phyloP scores from a whole-genome alignment of 2,888 invertebrate genomes.

The Salpingus planirostris region DNA sequence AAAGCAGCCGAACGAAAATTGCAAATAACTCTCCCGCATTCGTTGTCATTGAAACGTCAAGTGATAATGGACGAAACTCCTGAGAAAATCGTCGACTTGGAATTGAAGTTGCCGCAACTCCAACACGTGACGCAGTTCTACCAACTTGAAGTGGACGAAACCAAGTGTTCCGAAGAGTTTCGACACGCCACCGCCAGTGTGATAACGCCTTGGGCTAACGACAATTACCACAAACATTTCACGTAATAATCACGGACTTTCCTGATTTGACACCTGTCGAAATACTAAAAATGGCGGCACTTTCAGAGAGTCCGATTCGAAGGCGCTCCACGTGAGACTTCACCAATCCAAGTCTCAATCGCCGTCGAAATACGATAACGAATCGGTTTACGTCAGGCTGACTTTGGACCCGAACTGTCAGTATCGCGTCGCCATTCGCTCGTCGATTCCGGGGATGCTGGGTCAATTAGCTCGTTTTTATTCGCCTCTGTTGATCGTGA shows the following conservation, averaged over 20 bases:
- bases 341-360: slow-evolving; percentile 46
- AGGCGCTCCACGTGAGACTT: slow-evolving; percentile 51
- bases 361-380: slow-evolving; percentile 23
- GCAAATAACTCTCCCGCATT: slow-evolving; percentile 28
- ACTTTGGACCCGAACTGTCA: slow-evolving; percentile 62
- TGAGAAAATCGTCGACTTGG: slow-evolving; percentile 51
- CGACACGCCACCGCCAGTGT: slow-evolving; percentile 54
- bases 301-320: slow-evolving; percentile 39
- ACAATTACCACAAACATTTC: slow-evolving; percentile 51
- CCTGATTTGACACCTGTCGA: no score
- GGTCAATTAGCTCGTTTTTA: slow-evolving; percentile 61
- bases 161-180: slow-evolving; percentile 38
- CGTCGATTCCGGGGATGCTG: slow-evolving; percentile 50
- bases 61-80: slow-evolving; percentile 48
- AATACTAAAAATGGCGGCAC: slow-evolving; percentile 8
- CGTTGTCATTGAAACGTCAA: slow-evolving; percentile 31
- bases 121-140: slow-evolving; percentile 52
- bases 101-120: slow-evolving; percentile 50
- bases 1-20: slow-evolving; percentile 39
- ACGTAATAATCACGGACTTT: slow-evolving; percentile 40
- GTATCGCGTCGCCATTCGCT: slow-evolving; percentile 57
- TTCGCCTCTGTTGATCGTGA: slow-evolving; percentile 54
- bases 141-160: slow-evolving; percentile 50
- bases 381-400: slow-evolving; percentile 49
- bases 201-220: slow-evolving; percentile 57